phyloP scores from a whole-genome alignment of 2,797 vertebrate genomes.

The Characodon lateralis region DNA sequence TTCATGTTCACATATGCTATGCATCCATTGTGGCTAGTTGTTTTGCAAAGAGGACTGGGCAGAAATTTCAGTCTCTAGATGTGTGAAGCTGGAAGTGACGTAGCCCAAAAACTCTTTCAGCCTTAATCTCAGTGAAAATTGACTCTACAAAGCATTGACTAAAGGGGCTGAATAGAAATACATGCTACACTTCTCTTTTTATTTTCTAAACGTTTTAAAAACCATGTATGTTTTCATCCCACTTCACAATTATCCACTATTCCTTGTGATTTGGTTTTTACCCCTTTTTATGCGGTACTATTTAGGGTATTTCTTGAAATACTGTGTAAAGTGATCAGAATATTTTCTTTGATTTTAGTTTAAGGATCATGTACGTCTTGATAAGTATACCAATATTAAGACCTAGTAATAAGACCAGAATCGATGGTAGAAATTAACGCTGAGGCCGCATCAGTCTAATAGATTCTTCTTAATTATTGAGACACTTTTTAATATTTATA shows the following conservation, averaged over 20 bases:
- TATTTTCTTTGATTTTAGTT: not conserved
- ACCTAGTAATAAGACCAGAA: not conserved
- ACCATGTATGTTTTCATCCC: too few relatives aligned
- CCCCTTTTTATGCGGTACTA: not conserved
- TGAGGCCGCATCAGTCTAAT: not conserved
- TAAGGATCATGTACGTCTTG: not conserved
- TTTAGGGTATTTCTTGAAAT: not conserved
- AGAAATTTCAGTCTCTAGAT: not conserved
- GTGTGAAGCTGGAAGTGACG: not conserved
- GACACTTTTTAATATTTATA: not conserved
- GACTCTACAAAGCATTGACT: not conserved
- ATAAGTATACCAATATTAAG: not conserved
- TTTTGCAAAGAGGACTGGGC: not conserved
- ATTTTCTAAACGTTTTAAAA: not conserved
- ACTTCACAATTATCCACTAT: too few relatives aligned
- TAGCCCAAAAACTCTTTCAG: not conserved
- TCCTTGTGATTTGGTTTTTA: not conserved
- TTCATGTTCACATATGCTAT: not conserved
- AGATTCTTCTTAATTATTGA: not conserved
- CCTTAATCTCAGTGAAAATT: not conserved
- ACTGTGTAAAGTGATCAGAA: not conserved
- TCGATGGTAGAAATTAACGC: not conserved
- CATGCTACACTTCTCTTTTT: not conserved
- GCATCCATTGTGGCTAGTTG: not conserved
- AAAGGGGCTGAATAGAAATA: not conserved